These are phyloP conservation scores for Drosophila mimetica DNA, from an alignment of 2,888 invertebrate genomes.

Conservation along the genomic window DNA sequence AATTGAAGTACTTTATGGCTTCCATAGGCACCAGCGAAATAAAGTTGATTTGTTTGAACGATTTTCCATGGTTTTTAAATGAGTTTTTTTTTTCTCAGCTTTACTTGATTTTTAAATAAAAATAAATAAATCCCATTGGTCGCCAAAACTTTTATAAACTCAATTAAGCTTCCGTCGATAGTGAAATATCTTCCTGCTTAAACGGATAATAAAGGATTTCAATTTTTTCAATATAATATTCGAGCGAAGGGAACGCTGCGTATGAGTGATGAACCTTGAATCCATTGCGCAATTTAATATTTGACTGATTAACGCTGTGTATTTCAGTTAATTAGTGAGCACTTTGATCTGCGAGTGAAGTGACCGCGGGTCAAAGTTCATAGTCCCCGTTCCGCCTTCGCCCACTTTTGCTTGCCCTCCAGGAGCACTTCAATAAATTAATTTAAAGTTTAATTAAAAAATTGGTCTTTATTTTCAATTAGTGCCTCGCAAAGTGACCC, in stretches of 20 bases:
- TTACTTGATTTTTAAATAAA: not conserved
- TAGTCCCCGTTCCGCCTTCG: not conserved
- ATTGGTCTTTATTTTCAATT: slow-evolving; percentile 78
- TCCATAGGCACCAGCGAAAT: not conserved
- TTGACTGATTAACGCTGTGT: not conserved
- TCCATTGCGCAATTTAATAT: not conserved
- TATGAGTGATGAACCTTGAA: slow-evolving; percentile 4
- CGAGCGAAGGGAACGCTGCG: not conserved
- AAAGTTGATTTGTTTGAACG: not conserved
- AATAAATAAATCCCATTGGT: too few relatives aligned
- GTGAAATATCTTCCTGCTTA: too few relatives aligned
- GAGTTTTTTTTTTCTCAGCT: not conserved
- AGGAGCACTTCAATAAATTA: slow-evolving; percentile 76
- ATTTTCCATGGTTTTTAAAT: not conserved
- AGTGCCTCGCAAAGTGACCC: slow-evolving; percentile 46
- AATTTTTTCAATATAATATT: not conserved
- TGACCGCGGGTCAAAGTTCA: slow-evolving; percentile 15
- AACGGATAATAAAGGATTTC: too few relatives aligned
- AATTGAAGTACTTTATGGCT: slow-evolving; percentile 3
- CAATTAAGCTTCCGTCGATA: too few relatives aligned
- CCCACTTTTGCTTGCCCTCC: slow-evolving; percentile 4
- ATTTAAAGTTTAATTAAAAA: slow-evolving; percentile 80
- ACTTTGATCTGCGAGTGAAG: not conserved
- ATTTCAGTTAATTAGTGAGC: not conserved
- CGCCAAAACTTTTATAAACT: too few relatives aligned